phyloP scores from a whole-genome alignment of 2,888 invertebrate species.

The Idaea dimidiata region DNA sequence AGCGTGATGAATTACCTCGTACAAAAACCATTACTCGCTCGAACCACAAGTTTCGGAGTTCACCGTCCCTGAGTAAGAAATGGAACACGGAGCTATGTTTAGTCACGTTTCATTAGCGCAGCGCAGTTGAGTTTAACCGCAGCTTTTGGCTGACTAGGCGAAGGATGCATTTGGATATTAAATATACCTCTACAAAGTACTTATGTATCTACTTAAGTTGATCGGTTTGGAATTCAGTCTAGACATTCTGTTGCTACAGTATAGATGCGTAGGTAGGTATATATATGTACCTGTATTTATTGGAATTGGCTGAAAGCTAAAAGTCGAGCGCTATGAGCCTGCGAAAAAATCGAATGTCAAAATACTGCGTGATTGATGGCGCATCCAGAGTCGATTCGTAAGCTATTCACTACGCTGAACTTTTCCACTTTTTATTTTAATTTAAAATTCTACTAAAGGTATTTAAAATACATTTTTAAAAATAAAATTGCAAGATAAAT shows the following conservation, averaged over 20 bases:
- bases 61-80: constrained; percentile 15
- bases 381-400: neutral
- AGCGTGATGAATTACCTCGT: constrained; percentile 14
- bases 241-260: too few species aligned
- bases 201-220: neutral
- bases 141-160: constrained; percentile 18
- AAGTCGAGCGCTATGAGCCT: neutral
- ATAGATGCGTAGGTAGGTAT: neutral
- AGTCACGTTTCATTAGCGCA: constrained; percentile 19
- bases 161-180: constrained; percentile 16
- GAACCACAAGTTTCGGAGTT: constrained; percentile 5
- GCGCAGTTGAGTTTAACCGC: constrained; percentile 22
- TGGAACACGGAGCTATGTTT: constrained; percentile 21
- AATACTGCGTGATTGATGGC: constrained; percentile 50
- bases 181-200: neutral
- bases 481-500: too few species aligned
- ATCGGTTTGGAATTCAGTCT: too few species aligned
- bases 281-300: neutral
- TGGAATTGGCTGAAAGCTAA: neutral
- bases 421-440: too few species aligned
- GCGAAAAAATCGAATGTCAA: constrained; percentile 55
- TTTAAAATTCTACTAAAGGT: too few species aligned
- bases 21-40: constrained; percentile 25
- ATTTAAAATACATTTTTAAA: too few species aligned
- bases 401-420: too few species aligned